These are phyloP conservation scores for Dipodomys stephensi DNA, from an alignment of 2,113 vertebrate genomes.

Conservation along the genomic window DNA sequence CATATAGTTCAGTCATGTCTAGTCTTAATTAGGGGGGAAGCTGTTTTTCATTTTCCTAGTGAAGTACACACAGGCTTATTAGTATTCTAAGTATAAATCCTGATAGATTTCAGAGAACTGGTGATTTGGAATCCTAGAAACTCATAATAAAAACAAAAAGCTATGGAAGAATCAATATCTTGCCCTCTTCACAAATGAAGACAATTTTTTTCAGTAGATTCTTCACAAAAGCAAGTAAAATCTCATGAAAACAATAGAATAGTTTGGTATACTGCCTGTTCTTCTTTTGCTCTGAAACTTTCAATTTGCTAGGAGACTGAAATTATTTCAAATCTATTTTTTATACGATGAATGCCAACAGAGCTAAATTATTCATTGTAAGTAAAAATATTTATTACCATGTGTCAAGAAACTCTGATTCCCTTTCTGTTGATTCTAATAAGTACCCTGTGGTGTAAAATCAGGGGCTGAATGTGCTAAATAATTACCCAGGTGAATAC, in stretches of 20 bases:
- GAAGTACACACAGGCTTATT: conserved; percentile 71
- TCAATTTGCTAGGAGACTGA: conserved; percentile 59
- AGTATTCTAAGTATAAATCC: conserved; percentile 66
- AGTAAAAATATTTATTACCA: conserved; percentile 82
- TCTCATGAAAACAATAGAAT: conserved; percentile 52
- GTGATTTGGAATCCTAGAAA: conserved; percentile 62
- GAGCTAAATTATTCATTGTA: conserved; percentile 82
- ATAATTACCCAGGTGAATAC: conserved; percentile 75
- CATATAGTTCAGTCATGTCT: background rate
- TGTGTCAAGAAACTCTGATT: conserved; percentile 80
- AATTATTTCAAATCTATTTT: conserved; percentile 69
- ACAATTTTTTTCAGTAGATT: background rate
- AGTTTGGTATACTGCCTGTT: background rate
- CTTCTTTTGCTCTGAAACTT: background rate
- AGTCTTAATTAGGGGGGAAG: conserved; percentile 18
- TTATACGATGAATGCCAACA: conserved; percentile 63
- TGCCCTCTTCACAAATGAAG: conserved; percentile 49
- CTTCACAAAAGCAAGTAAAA: conserved; percentile 61
- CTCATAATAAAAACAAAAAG: conserved; percentile 39
- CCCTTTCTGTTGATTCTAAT: conserved; percentile 75
- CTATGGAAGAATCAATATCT: conserved; percentile 37
- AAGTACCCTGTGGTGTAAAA: conserved; percentile 76
- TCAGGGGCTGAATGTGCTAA: conserved; percentile 69
- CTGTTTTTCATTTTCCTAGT: conserved; percentile 45
- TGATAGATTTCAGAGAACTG: conserved; percentile 57